A percentile compares a stretch with the other conserved stretches of the same genome.
Evolutionary conservation across 1,140 invertebrate species (phyloP).

Genomic region (Diploscapter pachys): DNA sequence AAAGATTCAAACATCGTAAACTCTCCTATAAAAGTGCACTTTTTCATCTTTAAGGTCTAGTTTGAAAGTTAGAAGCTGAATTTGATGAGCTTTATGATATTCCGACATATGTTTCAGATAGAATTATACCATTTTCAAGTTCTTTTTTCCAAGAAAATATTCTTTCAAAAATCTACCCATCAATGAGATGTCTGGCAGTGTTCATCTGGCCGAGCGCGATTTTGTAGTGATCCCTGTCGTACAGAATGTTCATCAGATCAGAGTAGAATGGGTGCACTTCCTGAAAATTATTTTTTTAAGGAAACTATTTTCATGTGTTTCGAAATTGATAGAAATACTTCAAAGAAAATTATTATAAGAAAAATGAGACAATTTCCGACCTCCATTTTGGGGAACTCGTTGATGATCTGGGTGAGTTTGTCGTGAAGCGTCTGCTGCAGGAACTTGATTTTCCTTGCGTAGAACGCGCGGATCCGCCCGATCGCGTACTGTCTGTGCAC

Average conservation of each 20-base stretch:
- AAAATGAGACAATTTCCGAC: constrained; percentile 62
- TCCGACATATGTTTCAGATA: too few species aligned
- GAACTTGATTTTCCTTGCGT: constrained; percentile 95
- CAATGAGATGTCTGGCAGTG: constrained; percentile 89
- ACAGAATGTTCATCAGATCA: constrained; percentile 98
- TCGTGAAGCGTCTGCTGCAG: constrained; percentile 97
- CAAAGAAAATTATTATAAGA: constrained; percentile 27
- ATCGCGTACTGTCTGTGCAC: constrained; percentile 96
- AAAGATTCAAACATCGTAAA: too few species aligned
- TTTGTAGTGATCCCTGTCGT: constrained; percentile 99
- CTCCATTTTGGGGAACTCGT: constrained; percentile 96
- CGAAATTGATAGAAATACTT: constrained; percentile 10
- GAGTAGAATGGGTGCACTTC: constrained; percentile 99
- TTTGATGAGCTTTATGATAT: too few species aligned
- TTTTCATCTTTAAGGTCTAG: too few species aligned
- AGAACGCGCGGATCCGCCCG: constrained; percentile 88
- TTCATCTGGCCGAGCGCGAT: constrained; percentile 96
- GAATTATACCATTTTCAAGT: not conserved
- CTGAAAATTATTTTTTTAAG: constrained; percentile 55
- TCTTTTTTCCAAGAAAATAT: not conserved
- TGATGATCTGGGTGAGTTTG: constrained; percentile 87
- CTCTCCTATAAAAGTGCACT: too few species aligned
- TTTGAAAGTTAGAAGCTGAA: too few species aligned
- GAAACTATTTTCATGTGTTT: constrained; percentile 23
- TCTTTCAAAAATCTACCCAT: constrained; percentile 72